Base-by-base conservation (phyloP, 2,797 vertebrate genomes). In the Peromyscus nudipes region DNA sequence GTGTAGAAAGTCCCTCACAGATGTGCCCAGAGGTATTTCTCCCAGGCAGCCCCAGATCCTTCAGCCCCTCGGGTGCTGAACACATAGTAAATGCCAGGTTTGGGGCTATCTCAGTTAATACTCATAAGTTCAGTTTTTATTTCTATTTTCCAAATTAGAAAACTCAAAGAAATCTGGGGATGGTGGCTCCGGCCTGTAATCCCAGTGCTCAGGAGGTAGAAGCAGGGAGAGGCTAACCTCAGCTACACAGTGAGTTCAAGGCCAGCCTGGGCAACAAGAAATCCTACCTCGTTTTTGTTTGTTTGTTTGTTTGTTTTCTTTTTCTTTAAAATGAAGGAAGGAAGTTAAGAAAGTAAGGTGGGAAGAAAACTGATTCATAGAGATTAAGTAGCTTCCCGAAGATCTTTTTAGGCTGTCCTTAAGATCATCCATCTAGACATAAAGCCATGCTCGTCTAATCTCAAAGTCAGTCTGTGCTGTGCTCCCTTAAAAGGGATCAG, bases 81-180 rank as follows among this genome's bases (percentile, higher is more conserved):
- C 13, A 10, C 27, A 55, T 0, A 43, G 31, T 11, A 60, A 71
- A 46, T 75, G 46, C 46, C 71, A 92, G 27, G 37, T 91, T 85
- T 82, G 34, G 23, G 7, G 75, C 55, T 69, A 21, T 76, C 40
- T 84, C 60, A 65, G 49, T 76, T 60, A 75, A 83, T 31, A 62
- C 40, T 95, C 49, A 31, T 10, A 95, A 82, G 29, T 77, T 81
- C 71, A 37, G 52, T 57, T 94, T 96, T 84, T 31, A 67, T 93
- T 81, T 40, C 17, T 29, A 37, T 69, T 89, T 89, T 86, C 89
- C 1, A 96, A 19, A 91, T 83, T 49, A 86, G 64, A 82, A 95
- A 94, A 93, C 34, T 73, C 60, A 75, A 40, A 87, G 65, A 91
- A 27, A 40, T 76, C 19, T 88, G 3, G 25, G 10, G 27, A 21